These are phyloP conservation scores for Adelges cooleyi DNA, from an alignment of 1,140 invertebrate species.

Conservation along the genomic window DNA sequence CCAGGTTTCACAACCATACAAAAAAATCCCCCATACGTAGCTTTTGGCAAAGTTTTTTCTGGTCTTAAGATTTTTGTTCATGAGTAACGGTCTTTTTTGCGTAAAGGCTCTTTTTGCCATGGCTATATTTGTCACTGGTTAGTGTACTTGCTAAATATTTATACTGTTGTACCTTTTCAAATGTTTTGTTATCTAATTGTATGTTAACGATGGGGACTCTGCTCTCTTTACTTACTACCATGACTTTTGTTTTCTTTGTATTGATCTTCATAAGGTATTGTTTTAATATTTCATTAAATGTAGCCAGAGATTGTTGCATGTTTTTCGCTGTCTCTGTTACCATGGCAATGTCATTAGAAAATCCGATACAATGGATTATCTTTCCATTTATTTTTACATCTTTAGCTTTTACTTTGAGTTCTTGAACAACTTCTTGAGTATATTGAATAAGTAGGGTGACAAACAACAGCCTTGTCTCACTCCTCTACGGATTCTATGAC, in stretches of 20 bases:
- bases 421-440: slow-evolving; percentile 10
- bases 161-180: no score
- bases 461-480: slow-evolving; percentile 31
- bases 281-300: slow-evolving; percentile 26
- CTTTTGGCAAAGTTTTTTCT: no score
- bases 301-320: slow-evolving; percentile 3
- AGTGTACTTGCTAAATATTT: no score
- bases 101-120: no score
- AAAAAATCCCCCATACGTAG: no score
- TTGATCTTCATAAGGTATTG: not conserved
- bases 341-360: slow-evolving; percentile 30
- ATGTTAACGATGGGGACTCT: no score
- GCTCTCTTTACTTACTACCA: no score
- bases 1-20: no score
- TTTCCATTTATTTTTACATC: slow-evolving; percentile 29
- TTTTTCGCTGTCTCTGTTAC: slow-evolving; percentile 28
- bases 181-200: no score
- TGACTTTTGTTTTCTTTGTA: not conserved
- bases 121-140: no score
- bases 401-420: slow-evolving; percentile 21
- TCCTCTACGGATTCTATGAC: slow-evolving; percentile 19
- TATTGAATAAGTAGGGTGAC: slow-evolving; percentile 24
- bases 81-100: no score
- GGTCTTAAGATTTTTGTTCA: no score
- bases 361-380: slow-evolving; percentile 30